Evolutionary conservation across 1,140 invertebrate genomes (phyloP).

Genomic region (Nomia melanderi): DNA sequence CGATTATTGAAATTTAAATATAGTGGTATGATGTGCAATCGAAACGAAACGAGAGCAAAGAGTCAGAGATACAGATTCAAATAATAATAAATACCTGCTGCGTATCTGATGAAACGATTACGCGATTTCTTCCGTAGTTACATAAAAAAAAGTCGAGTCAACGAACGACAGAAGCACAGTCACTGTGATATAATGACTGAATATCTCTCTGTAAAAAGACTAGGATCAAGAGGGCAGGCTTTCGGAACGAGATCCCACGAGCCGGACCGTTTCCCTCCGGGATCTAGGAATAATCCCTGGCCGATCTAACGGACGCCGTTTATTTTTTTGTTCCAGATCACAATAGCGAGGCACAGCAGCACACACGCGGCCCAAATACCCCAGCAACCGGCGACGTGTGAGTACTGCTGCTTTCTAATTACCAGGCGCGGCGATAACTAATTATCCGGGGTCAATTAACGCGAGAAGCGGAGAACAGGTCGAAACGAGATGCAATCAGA

Average conservation of each 20-base stretch:
- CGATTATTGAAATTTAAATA: too few relatives aligned
- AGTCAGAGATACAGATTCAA: too few relatives aligned
- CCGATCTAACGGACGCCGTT: constrained; percentile 54
- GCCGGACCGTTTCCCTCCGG: constrained; percentile 7
- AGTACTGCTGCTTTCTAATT: constrained; percentile 72
- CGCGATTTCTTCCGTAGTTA: background rate
- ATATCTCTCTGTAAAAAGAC: background rate
- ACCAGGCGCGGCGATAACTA: constrained; percentile 53
- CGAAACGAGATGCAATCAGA: too few relatives aligned
- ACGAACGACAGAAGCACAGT: background rate
- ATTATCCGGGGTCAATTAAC: constrained; percentile 50
- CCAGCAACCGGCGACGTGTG: constrained; percentile 71
- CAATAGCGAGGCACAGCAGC: constrained; percentile 74
- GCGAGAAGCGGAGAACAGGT: background rate
- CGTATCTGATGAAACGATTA: background rate
- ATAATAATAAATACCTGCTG: too few relatives aligned
- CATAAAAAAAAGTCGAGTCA: constrained; percentile 1
- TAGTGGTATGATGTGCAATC: too few relatives aligned
- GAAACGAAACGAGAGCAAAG: too few relatives aligned
- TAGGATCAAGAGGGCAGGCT: background rate
- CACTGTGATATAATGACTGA: background rate
- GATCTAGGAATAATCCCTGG: background rate
- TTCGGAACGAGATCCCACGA: constrained; percentile 29
- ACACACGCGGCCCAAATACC: constrained; percentile 76
- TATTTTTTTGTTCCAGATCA: constrained; percentile 73